Percentiles rank a stretch among this genome's conserved stretches.
Evolutionary conservation across 2,888 invertebrate genomes (phyloP).

Genomic region (Drosophila conformis): DNA sequence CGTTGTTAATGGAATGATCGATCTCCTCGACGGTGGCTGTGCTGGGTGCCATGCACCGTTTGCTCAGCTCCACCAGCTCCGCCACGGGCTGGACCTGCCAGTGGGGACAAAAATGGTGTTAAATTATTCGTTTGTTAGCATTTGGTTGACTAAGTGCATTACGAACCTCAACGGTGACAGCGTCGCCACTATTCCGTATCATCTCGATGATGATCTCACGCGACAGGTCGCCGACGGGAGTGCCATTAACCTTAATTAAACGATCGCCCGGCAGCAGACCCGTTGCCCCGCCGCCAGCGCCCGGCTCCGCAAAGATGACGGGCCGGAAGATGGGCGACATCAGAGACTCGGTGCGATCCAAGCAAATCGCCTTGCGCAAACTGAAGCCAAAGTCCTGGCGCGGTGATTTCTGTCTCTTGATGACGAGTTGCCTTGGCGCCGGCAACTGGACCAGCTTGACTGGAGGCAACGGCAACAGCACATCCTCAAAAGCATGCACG

Average conservation of each 20-base stretch:
- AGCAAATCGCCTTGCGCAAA: conserved; percentile 93
- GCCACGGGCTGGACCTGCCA: conserved; percentile 95
- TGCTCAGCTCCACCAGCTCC: conserved; percentile 95
- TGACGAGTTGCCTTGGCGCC: conserved; percentile 90
- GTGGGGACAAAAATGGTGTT: conserved; percentile 4
- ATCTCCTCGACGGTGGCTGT: conserved; percentile 79
- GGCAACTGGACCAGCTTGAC: conserved; percentile 89
- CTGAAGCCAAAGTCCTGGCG: conserved; percentile 97
- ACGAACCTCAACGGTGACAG: conserved; percentile 93
- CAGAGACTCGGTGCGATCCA: conserved; percentile 87
- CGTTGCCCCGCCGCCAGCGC: conserved; percentile 90
- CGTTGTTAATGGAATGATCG: conserved; percentile 79
- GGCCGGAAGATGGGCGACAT: conserved; percentile 85
- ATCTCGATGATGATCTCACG: conserved; percentile 97
- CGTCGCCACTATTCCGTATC: conserved; percentile 93
- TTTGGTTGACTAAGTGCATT: neutral
- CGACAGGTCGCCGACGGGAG: conserved; percentile 92
- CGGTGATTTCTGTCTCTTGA: conserved; percentile 92
- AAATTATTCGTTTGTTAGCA: neutral
- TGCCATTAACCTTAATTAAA: conserved; percentile 95
- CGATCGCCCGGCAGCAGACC: conserved; percentile 97
- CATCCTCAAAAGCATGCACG: conserved; percentile 91
- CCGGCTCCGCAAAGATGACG: conserved; percentile 96
- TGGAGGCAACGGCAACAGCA: conserved; percentile 90
- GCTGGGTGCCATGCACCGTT: conserved; percentile 87